Evolutionary conservation across 2,113 vertebrate genomes (phyloP).

Genomic region (Catharus minimus): DNA sequence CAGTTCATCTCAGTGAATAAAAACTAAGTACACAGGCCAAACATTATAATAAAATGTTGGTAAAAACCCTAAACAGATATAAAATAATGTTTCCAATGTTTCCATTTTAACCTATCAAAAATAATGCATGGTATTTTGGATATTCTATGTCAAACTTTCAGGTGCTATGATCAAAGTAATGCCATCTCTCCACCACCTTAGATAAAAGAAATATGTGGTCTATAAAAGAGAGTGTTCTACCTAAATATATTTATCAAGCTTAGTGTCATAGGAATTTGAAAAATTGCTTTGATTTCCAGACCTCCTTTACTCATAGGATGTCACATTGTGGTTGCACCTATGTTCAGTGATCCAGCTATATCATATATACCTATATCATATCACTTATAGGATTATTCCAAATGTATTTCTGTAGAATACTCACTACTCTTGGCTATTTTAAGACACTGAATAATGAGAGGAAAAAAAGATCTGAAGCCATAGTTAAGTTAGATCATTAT

Average conservation of each 20-base stretch:
- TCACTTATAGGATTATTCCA: background rate
- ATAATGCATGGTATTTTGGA: background rate
- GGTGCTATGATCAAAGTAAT: background rate
- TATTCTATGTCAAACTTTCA: background rate
- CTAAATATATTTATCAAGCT: background rate
- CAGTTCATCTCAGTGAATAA: background rate
- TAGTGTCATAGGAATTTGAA: background rate
- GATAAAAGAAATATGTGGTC: background rate
- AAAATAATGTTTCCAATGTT: background rate
- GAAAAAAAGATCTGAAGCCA: background rate
- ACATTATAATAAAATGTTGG: background rate
- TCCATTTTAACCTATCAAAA: background rate
- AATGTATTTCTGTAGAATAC: background rate
- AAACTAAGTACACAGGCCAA: background rate
- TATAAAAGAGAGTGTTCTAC: background rate
- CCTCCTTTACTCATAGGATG: background rate
- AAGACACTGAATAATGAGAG: background rate
- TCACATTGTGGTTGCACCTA: background rate
- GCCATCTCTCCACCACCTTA: background rate
- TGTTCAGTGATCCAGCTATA: background rate
- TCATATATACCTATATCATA: background rate
- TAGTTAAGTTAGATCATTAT: background rate
- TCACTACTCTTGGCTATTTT: background rate
- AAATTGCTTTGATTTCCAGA: background rate
- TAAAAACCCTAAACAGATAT: background rate